phyloP scores from a whole-genome alignment of 2,888 invertebrate species.

The Brachyopa scutellaris region DNA sequence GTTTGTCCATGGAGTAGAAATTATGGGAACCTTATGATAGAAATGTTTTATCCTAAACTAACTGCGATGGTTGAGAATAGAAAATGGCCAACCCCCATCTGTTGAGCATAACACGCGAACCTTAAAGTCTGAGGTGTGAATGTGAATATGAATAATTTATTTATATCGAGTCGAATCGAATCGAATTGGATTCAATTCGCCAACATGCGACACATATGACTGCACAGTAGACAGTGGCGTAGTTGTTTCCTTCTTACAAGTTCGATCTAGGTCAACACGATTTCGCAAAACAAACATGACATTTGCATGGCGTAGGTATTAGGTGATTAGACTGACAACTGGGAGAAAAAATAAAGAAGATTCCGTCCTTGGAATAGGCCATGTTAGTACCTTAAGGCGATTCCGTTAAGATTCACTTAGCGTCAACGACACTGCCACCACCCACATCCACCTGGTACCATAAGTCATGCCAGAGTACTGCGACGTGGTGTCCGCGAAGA shows the following conservation, averaged over 20 bases:
- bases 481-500: too few relatives aligned
- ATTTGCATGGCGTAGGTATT: conserved; percentile 53
- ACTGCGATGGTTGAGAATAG: conserved; percentile 35
- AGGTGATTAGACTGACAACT: conserved; percentile 40
- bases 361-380: conserved; percentile 27
- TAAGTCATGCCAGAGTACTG: conserved; percentile 6
- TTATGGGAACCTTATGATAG: conserved; percentile 72
- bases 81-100: not conserved
- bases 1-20: conserved; percentile 31
- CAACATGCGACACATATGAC: conserved; percentile 25
- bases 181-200: conserved; percentile 21
- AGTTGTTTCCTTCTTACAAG: too few relatives aligned
- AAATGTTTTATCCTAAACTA: conserved; percentile 60
- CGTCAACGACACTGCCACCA: conserved; percentile 25
- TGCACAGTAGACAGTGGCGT: conserved; percentile 21
- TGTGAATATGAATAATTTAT: conserved; percentile 71
- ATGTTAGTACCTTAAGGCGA: conserved; percentile 41
- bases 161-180: conserved; percentile 58
- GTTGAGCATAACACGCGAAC: conserved; percentile 53
- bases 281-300: conserved; percentile 39
- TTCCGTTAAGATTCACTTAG: conserved; percentile 61
- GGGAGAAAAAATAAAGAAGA: conserved; percentile 35
- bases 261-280: conserved; percentile 56
- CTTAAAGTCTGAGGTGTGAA: conserved; percentile 60
- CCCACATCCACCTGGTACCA: conserved; percentile 52